Evolutionary conservation across 2,888 invertebrate species (phyloP).

Genomic region (Baronia brevicornis): DNA sequence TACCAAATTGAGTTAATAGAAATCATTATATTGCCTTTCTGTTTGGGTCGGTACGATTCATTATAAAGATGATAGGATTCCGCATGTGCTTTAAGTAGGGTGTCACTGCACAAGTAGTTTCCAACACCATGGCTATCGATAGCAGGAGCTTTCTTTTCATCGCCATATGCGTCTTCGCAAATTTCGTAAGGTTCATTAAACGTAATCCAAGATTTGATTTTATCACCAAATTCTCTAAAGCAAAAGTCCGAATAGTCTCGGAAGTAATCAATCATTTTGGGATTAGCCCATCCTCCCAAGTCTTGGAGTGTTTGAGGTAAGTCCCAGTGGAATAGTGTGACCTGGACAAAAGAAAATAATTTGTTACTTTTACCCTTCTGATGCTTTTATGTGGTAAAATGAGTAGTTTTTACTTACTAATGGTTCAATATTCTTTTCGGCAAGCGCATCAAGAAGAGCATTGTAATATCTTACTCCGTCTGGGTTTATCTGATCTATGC

Average conservation of each 20-base stretch:
- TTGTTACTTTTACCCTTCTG: background rate
- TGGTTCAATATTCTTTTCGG: conserved; percentile 78
- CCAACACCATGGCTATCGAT: conserved; percentile 73
- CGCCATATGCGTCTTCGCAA: conserved; percentile 72
- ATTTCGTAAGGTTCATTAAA: conserved; percentile 80
- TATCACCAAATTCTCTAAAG: conserved; percentile 72
- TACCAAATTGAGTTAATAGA: conserved; percentile 74
- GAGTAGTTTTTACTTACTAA: conserved; percentile 44
- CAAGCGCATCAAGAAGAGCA: conserved; percentile 77
- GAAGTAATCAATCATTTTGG: conserved; percentile 70
- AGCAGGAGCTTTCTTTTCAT: conserved; percentile 69
- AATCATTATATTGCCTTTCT: conserved; percentile 74
- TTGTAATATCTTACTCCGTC: conserved; percentile 81
- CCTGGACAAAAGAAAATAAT: conserved; percentile 34
- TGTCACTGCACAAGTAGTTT: conserved; percentile 79
- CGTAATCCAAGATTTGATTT: conserved; percentile 80
- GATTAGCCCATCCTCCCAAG: conserved; percentile 73
- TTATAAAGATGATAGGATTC: conserved; percentile 79
- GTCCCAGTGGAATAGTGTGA: conserved; percentile 82
- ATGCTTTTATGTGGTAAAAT: background rate
- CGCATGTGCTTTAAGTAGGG: conserved; percentile 80
- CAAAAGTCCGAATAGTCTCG: conserved; percentile 73
- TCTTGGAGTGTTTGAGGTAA: conserved; percentile 76
- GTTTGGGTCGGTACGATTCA: conserved; percentile 69
- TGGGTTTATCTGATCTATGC: conserved; percentile 69